Conservation (phyloP, 1,140 invertebrate genomes). For the Zeugodacus cucurbitae region DNA sequence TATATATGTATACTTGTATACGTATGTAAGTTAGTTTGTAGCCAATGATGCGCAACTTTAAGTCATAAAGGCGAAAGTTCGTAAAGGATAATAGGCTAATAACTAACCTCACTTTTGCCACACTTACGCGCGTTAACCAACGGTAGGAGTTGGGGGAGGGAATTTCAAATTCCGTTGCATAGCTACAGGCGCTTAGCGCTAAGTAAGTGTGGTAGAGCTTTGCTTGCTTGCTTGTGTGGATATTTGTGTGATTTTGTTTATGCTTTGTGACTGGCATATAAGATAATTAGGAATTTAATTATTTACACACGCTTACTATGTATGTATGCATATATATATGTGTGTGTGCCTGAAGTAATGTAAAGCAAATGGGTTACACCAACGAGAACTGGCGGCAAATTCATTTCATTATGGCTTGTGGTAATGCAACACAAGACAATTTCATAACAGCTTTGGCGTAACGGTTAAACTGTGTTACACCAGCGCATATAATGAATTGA, state of each 20-base stretch:
- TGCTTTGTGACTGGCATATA: conserved; percentile 43
- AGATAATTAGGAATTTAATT: conserved; percentile 66
- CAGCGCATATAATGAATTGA: background rate
- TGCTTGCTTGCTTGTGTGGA: conserved; percentile 43
- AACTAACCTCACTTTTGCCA: conserved; percentile 40
- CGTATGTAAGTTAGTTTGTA: background rate
- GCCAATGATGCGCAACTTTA: background rate
- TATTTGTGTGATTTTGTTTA: conserved; percentile 39
- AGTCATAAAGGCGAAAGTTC: conserved; percentile 41
- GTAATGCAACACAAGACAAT: background rate
- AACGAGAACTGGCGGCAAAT: background rate
- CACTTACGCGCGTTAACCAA: background rate
- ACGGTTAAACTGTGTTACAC: conserved; percentile 45
- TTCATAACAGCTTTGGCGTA: conserved; percentile 44
- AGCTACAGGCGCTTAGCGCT: background rate
- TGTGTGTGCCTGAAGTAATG: background rate
- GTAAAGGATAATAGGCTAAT: conserved; percentile 47
- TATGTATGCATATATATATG: background rate
- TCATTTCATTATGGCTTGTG: conserved; percentile 9
- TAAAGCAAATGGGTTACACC: background rate
- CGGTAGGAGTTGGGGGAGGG: background rate
- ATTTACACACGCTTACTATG: conserved; percentile 53
- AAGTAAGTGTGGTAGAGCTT: background rate
- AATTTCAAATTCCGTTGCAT: conserved; percentile 27
- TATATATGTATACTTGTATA: background rate